Percentiles rank a stretch among this genome's conserved stretches.
Evolutionary conservation across 64 coral and sea anemone species (phyloP).

Genomic region (Anthopleura sola): DNA sequence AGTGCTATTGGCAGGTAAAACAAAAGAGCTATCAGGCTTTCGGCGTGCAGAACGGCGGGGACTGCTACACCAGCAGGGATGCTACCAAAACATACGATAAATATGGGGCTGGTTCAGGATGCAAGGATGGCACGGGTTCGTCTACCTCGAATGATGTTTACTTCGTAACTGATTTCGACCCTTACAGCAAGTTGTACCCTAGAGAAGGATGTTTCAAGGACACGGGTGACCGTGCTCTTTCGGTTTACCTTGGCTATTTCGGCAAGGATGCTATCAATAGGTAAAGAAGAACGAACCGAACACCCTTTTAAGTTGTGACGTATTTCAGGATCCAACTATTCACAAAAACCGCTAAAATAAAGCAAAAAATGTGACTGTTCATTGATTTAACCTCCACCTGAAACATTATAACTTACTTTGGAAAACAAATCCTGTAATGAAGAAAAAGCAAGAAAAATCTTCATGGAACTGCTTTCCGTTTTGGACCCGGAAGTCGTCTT

Average conservation of each 20-base stretch:
- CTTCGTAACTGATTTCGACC: not conserved
- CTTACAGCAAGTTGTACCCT: not conserved
- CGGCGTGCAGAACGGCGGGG: conserved; percentile 1
- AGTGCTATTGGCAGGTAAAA: not conserved
- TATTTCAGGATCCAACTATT: too few relatives aligned
- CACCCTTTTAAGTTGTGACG: too few relatives aligned
- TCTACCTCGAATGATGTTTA: not conserved
- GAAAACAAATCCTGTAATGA: too few relatives aligned
- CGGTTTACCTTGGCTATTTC: not conserved
- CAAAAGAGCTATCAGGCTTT: not conserved
- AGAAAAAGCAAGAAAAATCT: too few relatives aligned
- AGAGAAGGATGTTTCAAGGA: conserved; percentile 20
- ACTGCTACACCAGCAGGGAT: conserved; percentile 33
- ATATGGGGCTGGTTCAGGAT: not conserved
- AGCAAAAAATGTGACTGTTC: too few relatives aligned
- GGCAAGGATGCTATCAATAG: not conserved
- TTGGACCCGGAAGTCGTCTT: too few relatives aligned
- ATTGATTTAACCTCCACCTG: too few relatives aligned
- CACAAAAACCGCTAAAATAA: too few relatives aligned
- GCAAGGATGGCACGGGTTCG: not conserved
- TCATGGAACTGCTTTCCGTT: too few relatives aligned
- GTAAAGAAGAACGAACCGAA: not conserved
- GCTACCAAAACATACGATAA: not conserved
- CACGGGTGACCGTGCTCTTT: not conserved
- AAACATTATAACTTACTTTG: too few relatives aligned